phyloP scores from a whole-genome alignment of 2,113 vertebrate species.

The Oreochromis tanganicae region DNA sequence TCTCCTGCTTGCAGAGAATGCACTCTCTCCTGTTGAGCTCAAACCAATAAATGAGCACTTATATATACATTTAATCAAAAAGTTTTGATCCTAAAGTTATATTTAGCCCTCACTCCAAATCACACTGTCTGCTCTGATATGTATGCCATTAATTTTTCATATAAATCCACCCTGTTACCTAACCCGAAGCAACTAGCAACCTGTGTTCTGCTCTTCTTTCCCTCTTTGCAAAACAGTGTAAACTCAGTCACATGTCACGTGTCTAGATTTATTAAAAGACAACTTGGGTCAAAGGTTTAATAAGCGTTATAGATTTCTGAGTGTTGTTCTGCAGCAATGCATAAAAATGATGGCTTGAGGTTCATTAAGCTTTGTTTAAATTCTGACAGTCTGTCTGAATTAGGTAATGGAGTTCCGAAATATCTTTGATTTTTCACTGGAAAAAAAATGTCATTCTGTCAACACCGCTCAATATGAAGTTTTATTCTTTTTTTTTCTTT shows the following conservation, averaged over 20 bases:
- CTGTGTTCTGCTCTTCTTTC: not conserved
- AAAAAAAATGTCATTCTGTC: not conserved
- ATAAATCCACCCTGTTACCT: not conserved
- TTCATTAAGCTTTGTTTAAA: constrained; percentile 2
- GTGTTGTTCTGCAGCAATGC: not conserved
- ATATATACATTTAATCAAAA: not conserved
- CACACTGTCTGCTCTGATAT: not conserved
- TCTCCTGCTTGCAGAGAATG: not conserved
- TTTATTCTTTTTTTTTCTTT: not conserved
- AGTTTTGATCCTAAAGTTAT: not conserved
- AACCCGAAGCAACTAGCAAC: not conserved
- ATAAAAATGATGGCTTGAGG: not conserved
- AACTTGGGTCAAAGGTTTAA: not conserved
- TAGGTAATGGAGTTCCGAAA: not conserved
- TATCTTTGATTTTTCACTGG: not conserved
- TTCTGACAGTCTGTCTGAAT: not conserved
- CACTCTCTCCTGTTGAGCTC: not conserved
- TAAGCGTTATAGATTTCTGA: not conserved
- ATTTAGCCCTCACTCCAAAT: not conserved
- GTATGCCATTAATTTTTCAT: not conserved
- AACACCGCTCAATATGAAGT: not conserved
- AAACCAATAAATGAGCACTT: not conserved
- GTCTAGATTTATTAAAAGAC: not conserved
- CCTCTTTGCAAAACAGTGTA: not conserved
- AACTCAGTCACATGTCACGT: not conserved